Evolutionary conservation across 1,140 invertebrate species (phyloP), one percentile per base, ranked within the genome.

Genomic region (Leguminivora glycinivorella): DNA sequence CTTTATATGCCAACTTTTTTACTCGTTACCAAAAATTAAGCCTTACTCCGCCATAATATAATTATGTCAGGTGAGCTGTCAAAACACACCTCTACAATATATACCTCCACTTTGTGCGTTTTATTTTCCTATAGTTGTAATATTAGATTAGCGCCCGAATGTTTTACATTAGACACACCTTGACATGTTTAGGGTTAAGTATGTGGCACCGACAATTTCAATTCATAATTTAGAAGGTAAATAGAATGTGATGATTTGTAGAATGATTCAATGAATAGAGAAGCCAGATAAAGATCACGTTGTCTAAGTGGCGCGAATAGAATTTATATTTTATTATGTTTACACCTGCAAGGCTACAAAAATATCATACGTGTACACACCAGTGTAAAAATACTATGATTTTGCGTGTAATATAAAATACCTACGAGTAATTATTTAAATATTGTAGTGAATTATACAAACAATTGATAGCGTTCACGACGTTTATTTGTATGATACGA

Each of bases 131-230:
- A 34, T 26, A 52, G 14, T 7, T 52, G 22, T 22, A 7, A 22
- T 34, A 70, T 47, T 72, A 76, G 31, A 71, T 38, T 67, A 76
- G 73, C 73, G 71, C 74, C 68, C 71, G 60, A 19, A 75, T 67
- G 56, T 43, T 66, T 68, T 56, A 56, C 52, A 69, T 71, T 70
- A 47, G 56, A 77, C 67, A 56, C 72, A 70, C 58, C 56, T 56
- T n/a, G 47, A 52, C 47, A 22, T 52, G 47, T 52, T 52, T 19
- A 52, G 19, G 47, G 19, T 52, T 52, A 52, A 63, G 24, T 43
- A 83, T 82, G 86, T 90, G 88, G 87, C 88, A 90, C 87, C 88
- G 87, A 90, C 88, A 89, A 88, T 71, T 14, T 72, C 69, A 34
- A 52, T 56, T 31, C 25, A 71, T 52, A 69, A 68, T 71, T 67